phyloP scores from a whole-genome alignment of 1,140 invertebrate genomes.

The Anagrus nilaparvatae region DNA sequence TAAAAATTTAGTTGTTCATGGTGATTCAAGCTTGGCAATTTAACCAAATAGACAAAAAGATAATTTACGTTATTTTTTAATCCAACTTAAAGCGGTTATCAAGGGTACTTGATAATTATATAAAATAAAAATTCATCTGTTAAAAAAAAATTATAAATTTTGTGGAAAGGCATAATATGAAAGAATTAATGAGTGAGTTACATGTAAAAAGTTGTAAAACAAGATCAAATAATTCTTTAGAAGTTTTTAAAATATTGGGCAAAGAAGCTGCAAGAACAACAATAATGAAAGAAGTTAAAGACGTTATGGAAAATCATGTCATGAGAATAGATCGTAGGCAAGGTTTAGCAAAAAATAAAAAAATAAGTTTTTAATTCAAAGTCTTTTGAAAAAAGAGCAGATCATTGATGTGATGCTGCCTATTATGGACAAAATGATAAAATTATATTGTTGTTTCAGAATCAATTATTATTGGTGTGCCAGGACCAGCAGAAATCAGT shows the following conservation, averaged over 20 bases:
- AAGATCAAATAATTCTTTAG: slow-evolving; percentile 89
- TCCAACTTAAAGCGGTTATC: slow-evolving; percentile 66
- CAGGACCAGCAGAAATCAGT: slow-evolving; percentile 88
- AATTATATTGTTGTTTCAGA: slow-evolving; percentile 93
- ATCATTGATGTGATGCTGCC: slow-evolving; percentile 97
- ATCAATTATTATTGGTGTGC: slow-evolving; percentile 96
- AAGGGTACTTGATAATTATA: slow-evolving; percentile 84
- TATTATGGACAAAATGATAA: slow-evolving; percentile 94
- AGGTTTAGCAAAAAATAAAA: slow-evolving; percentile 96
- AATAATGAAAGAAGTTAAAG: slow-evolving; percentile 94
- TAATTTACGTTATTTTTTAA: slow-evolving; percentile 69
- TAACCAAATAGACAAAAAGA: slow-evolving; percentile 54
- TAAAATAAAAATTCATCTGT: slow-evolving; percentile 68
- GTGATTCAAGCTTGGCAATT: slow-evolving; percentile 71
- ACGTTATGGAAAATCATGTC: slow-evolving; percentile 95
- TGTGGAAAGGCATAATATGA: slow-evolving; percentile 92
- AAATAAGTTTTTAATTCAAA: slow-evolving; percentile 97
- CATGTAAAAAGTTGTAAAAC: slow-evolving; percentile 72
- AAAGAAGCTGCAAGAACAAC: slow-evolving; percentile 93
- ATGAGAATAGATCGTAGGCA: slow-evolving; percentile 96
- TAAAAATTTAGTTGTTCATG: slow-evolving; percentile 51
- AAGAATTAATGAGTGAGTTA: slow-evolving; percentile 86
- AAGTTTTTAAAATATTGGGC: slow-evolving; percentile 76
- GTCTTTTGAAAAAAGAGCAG: slow-evolving; percentile 98
- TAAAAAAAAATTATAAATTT: slow-evolving; percentile 68